These are phyloP conservation scores for Drosophila azteca DNA, from an alignment of 1,140 invertebrate genomes.

Conservation along the genomic window DNA sequence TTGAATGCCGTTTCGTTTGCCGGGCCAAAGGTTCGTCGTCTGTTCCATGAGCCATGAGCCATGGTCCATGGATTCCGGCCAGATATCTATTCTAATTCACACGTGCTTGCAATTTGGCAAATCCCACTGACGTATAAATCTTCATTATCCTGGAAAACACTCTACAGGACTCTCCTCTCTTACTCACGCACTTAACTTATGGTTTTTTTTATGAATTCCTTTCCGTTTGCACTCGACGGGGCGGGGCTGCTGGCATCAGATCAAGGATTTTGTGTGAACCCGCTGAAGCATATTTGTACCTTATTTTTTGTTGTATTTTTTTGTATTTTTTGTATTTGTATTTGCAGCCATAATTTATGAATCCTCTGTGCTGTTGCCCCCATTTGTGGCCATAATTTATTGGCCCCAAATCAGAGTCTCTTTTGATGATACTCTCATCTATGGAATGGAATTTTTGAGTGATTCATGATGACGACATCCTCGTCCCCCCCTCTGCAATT, in stretches of 20 bases:
- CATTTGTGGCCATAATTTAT: slow-evolving; percentile 18
- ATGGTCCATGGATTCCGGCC: slow-evolving; percentile 55
- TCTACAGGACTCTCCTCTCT: slow-evolving; percentile 2
- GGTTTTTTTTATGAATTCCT: slow-evolving; percentile 62
- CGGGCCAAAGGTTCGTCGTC: slow-evolving; percentile 21
- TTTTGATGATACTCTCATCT: background rate
- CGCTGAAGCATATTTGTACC: slow-evolving; percentile 63
- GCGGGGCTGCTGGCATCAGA: slow-evolving; percentile 19
- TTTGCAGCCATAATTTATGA: slow-evolving; percentile 72
- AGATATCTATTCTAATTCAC: slow-evolving; percentile 73
- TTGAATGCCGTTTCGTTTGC: slow-evolving; percentile 51
- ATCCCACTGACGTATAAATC: slow-evolving; percentile 65
- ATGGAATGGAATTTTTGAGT: slow-evolving; percentile 34
- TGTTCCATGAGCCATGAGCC: slow-evolving; percentile 50
- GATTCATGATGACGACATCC: slow-evolving; percentile 9
- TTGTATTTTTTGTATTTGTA: slow-evolving; percentile 69
- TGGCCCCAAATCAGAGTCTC: background rate
- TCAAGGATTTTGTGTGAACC: slow-evolving; percentile 38
- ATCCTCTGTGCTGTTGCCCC: slow-evolving; percentile 34
- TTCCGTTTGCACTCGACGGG: slow-evolving; percentile 30
- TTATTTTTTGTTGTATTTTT: slow-evolving; percentile 48
- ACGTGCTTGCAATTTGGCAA: slow-evolving; percentile 78
- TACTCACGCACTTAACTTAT: slow-evolving; percentile 63
- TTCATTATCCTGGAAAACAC: slow-evolving; percentile 65
- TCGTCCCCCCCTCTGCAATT: slow-evolving; percentile 18